phyloP scores from a whole-genome alignment of 2,888 invertebrate species.

The Cantharis rustica region DNA sequence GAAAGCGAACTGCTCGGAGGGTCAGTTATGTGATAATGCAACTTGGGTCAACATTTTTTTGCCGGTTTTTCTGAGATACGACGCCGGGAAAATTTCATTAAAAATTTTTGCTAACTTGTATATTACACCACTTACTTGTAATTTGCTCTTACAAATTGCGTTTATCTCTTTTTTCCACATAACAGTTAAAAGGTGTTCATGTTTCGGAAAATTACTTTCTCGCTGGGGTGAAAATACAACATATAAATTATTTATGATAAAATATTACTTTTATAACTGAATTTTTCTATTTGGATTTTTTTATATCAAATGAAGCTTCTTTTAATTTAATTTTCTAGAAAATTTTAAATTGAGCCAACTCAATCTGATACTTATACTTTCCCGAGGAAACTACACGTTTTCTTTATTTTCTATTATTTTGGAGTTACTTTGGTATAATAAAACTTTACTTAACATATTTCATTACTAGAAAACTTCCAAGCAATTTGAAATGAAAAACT shows the following conservation, averaged over 20 bases:
- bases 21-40: not conserved
- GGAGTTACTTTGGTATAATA: not conserved
- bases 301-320: not conserved
- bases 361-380: not conserved
- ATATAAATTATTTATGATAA: not conserved
- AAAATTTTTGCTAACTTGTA: constrained; percentile 7
- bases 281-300: not conserved
- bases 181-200: constrained; percentile 2
- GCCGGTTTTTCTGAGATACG: not conserved
- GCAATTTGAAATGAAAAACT: not conserved
- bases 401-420: not conserved
- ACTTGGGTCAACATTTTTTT: not conserved
- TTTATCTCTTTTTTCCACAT: constrained; percentile 1
- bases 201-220: not conserved
- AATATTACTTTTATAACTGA: not conserved
- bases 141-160: constrained; percentile 5
- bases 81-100: constrained; percentile 7
- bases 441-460: not conserved
- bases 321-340: not conserved
- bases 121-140: constrained; percentile 11
- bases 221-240: not conserved
- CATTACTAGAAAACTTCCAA: not conserved
- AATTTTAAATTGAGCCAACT: not conserved
- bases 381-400: not conserved
- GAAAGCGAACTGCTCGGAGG: not conserved